Evolutionary conservation across 2,888 invertebrate genomes (phyloP).

Genomic region (Gymnosoma rotundatum): DNA sequence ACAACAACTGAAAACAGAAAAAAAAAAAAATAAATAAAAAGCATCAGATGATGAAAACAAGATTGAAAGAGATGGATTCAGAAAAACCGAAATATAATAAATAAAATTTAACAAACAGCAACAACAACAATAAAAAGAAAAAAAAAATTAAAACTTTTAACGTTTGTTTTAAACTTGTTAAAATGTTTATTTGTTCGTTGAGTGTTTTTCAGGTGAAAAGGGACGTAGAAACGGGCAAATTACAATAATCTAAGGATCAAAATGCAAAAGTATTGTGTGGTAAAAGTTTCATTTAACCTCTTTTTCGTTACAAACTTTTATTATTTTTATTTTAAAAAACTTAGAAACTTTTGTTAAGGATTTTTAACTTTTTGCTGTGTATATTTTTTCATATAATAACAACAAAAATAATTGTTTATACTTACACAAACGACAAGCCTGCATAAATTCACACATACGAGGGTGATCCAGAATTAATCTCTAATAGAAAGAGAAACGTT

Average conservation of each 20-base stretch:
- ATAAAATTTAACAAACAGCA: conserved; percentile 32
- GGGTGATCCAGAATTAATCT: not conserved
- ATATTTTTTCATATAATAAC: conserved; percentile 17
- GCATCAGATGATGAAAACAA: conserved; percentile 20
- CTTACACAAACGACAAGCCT: not conserved
- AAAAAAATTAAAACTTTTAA: conserved; percentile 56
- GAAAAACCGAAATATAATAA: conserved; percentile 41
- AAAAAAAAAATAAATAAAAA: conserved; percentile 8
- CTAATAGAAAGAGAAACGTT: too few species aligned
- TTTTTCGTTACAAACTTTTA: conserved; percentile 8
- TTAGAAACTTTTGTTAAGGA: conserved; percentile 39
- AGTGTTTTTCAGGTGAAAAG: conserved; percentile 54
- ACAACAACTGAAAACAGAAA: conserved; percentile 18
- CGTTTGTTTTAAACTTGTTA: conserved; percentile 68
- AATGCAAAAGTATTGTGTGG: conserved; percentile 49
- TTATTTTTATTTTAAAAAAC: conserved; percentile 4
- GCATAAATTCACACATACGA: not conserved
- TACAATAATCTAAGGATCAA: conserved; percentile 32
- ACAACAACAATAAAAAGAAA: not conserved
- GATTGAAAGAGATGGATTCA: not conserved
- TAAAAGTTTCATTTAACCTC: conserved; percentile 31
- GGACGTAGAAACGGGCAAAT: conserved; percentile 1
- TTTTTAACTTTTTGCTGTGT: conserved; percentile 31
- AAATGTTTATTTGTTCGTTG: conserved; percentile 67
- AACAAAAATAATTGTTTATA: conserved; percentile 28